Evolutionary conservation across 2,888 invertebrate genomes (phyloP).

Genomic region (Nephrotoma appendiculata): DNA sequence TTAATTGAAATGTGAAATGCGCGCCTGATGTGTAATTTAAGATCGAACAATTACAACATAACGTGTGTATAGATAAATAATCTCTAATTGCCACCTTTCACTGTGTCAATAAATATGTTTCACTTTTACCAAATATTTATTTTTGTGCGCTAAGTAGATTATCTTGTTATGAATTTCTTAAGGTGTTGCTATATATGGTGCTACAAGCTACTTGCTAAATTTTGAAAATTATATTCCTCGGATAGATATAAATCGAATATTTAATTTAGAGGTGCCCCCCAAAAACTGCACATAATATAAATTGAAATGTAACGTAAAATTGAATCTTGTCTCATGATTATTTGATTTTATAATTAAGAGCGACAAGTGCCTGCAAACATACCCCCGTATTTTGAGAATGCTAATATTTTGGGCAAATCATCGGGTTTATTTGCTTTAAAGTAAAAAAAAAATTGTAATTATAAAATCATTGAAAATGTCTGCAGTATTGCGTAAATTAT

Average conservation of each 20-base stretch:
- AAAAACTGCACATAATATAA: neutral
- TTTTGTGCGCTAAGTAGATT: neutral
- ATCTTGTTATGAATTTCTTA: neutral
- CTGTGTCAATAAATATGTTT: neutral
- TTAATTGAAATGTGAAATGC: neutral
- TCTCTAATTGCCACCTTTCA: neutral
- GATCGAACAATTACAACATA: neutral
- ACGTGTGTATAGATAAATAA: neutral
- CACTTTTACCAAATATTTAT: neutral
- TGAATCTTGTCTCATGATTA: no score
- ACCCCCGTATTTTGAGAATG: no score
- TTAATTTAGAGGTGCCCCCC: neutral
- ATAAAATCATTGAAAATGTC: no score
- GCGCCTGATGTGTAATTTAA: neutral
- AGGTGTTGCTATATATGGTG: neutral
- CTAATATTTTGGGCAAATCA: no score
- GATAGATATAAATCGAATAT: neutral
- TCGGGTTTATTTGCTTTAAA: no score
- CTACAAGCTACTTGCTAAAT: neutral
- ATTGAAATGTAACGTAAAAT: no score
- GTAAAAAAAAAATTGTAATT: no score
- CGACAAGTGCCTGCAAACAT: no score
- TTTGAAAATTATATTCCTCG: neutral
- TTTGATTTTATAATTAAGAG: no score
- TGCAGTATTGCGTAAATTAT: no score